Base-by-base conservation (phyloP, 2,888 invertebrate genomes). In the Mycalesis mineus region DNA sequence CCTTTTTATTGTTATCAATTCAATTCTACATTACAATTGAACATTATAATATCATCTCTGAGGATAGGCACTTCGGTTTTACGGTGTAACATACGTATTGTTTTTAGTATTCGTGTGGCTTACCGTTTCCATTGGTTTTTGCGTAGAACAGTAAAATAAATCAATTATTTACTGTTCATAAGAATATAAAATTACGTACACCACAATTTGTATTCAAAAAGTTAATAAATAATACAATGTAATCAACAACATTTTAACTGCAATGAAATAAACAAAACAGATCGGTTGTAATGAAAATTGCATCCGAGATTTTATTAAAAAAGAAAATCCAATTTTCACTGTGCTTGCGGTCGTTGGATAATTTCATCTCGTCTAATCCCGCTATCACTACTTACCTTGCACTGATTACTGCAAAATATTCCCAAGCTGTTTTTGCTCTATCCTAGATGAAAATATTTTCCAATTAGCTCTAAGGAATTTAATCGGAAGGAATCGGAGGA, bases 361-460 rank as follows among this genome's bases (percentile, higher is more conserved):
- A 68, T 66, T 68, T 59, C 54, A 65, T 66, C 61, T 60, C 56
- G 48, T 62, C 64, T 65, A 62, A 66, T 65, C 62, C 59, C 42
- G 62, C 62, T 64, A 65, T 65, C 60, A 67, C 60, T 54, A 63
- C 60, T 63, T 61, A 64, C 65, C 64, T 63, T 56, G 59, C 60
- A 54, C 67, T 67, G 65, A 67, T 67, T 67, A 67, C 63, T 56
- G 48, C 44, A 50, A 58, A 62, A 63, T 62, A 61, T 56, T 37
- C 49, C 17, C 52, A 42, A 42, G 33, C 48, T 40, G 45, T 56
- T 59, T 58, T 63, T 63, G 39, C 44, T 39, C 41, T 49, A 49
- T 57, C 55, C 39, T 55, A 54, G 55, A 47, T 57, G 55, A 63
- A 49, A 63, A 62, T 61, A 58, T 65, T 64, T 64, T 61, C 51